Evolutionary conservation across 2,113 vertebrate species (phyloP).

Genomic region (Origma solitaria): DNA sequence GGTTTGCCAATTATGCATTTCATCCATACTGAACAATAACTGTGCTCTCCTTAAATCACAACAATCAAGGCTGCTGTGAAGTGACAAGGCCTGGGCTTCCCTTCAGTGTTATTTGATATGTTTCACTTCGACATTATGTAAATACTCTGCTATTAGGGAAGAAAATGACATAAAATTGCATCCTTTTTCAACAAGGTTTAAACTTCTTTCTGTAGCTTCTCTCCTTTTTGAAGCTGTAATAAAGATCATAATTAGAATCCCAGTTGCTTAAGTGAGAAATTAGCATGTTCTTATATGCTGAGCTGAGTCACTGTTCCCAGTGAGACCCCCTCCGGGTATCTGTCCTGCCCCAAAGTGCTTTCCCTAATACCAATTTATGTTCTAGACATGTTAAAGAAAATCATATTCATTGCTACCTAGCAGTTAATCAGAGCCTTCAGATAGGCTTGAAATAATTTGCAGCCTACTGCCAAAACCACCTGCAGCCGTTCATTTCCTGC

Average conservation of each 20-base stretch:
- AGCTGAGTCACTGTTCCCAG: background rate
- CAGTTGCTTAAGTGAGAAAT: conserved; percentile 59
- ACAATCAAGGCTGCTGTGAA: background rate
- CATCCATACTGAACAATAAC: background rate
- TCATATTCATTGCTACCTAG: conserved; percentile 31
- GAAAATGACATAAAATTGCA: conserved; percentile 52
- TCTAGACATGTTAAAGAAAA: conserved; percentile 35
- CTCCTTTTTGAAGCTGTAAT: conserved; percentile 41
- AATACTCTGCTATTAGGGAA: conserved; percentile 42
- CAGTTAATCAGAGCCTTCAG: conserved; percentile 26
- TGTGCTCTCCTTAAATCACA: background rate
- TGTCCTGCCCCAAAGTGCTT: conserved; percentile 15
- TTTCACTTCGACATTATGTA: conserved; percentile 47
- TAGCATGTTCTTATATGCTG: conserved; percentile 26
- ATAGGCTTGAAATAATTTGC: conserved; percentile 33
- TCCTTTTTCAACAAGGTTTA: conserved; percentile 22
- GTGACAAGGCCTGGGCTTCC: conserved; percentile 5
- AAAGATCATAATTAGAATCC: conserved; percentile 53
- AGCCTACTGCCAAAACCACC: background rate
- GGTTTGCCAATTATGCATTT: background rate
- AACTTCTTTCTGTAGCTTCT: conserved; percentile 38
- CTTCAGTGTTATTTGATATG: background rate
- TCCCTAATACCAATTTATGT: conserved; percentile 14
- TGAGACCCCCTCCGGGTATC: background rate
- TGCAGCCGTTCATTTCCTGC: background rate